Percentiles rank a stretch among this genome's conserved stretches.
These are phyloP conservation scores for Sepioteuthis lessoniana DNA, from an alignment of 2,888 invertebrate genomes.

Conservation along the genomic window DNA sequence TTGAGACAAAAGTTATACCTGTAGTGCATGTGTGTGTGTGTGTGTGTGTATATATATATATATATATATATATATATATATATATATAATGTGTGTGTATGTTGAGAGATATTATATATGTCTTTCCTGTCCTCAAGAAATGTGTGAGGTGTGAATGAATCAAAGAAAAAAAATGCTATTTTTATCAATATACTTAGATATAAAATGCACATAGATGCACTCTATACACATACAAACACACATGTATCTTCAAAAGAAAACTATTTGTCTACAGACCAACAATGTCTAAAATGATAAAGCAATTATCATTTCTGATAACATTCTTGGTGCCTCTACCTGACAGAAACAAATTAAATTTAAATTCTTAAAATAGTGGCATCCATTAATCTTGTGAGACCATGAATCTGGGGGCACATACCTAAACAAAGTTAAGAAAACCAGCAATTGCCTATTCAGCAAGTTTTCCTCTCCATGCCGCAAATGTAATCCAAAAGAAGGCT, in stretches of 20 bases:
- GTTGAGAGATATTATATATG: too few species aligned
- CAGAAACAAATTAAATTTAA: too few species aligned
- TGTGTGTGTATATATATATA: too few species aligned
- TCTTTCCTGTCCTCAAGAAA: not conserved
- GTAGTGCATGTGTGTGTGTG: not conserved
- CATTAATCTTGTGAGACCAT: too few species aligned
- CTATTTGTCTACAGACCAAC: not conserved
- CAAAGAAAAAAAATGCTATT: conserved; percentile 12
- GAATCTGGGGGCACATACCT: too few species aligned
- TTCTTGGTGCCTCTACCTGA: not conserved
- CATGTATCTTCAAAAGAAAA: not conserved
- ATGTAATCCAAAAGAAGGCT: too few species aligned
- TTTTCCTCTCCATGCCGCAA: too few species aligned
- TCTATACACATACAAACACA: not conserved
- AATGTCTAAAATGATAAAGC: not conserved
- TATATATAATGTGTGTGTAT: not conserved
- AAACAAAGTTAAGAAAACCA: too few species aligned
- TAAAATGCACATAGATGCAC: not conserved
- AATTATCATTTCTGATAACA: not conserved
- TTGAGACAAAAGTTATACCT: not conserved
- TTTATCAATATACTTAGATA: not conserved
- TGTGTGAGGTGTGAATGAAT: not conserved
- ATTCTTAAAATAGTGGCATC: too few species aligned
- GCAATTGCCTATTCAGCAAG: too few species aligned
- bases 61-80: not conserved